Evolutionary conservation across 2,797 vertebrate species (phyloP).

Genomic region (Melanotaenia boesemani): DNA sequence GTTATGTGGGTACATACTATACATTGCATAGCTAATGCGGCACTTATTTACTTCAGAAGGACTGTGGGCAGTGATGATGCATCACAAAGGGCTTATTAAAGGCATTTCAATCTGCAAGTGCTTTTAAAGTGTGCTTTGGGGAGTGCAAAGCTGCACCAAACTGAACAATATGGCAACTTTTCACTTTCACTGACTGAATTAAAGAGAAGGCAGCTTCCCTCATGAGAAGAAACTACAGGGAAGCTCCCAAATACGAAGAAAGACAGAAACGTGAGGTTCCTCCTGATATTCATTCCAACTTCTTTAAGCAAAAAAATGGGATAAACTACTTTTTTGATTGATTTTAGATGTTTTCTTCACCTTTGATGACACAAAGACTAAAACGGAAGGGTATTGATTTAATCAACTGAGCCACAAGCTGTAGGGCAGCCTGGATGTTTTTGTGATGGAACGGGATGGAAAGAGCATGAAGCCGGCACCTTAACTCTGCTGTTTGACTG

Average conservation of each 20-base stretch:
- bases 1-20: slow-evolving; percentile 87
- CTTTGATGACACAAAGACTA: background rate
- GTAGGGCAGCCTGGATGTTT: background rate
- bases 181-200: slow-evolving; percentile 28
- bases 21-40: slow-evolving; percentile 97
- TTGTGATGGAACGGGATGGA: background rate
- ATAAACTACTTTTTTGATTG: no score
- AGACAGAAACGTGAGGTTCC: background rate
- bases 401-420: no score
- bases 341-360: background rate
- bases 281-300: background rate
- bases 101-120: slow-evolving; percentile 92
- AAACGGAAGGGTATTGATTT: no score
- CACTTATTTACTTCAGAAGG: slow-evolving; percentile 83
- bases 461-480: no score
- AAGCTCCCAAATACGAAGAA: background rate
- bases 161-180: slow-evolving; percentile 72
- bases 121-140: slow-evolving; percentile 86
- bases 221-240: background rate
- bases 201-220: background rate
- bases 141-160: slow-evolving; percentile 82
- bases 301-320: background rate
- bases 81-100: slow-evolving; percentile 85
- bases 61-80: slow-evolving; percentile 78
- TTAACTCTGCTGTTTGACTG: no score